phyloP scores from a whole-genome alignment of 2,888 invertebrate genomes.

The Meandrusa payeni region DNA sequence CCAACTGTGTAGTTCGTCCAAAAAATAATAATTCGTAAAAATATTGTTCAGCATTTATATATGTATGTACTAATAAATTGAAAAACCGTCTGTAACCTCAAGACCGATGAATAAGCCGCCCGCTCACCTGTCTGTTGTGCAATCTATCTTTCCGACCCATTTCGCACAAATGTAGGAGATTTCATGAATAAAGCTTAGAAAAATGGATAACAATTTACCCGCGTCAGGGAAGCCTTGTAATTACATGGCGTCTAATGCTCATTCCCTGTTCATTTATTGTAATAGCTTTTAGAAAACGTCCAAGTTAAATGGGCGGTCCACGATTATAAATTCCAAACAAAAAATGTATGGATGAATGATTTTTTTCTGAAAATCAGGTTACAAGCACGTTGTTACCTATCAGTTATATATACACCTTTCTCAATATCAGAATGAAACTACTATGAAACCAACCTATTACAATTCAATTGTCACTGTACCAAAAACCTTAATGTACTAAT shows the following conservation, averaged over 20 bases:
- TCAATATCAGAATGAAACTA: too few species aligned
- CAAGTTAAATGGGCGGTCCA: background rate
- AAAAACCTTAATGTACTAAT: too few species aligned
- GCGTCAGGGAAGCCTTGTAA: conserved; percentile 8
- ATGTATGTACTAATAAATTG: background rate
- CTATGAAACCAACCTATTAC: too few species aligned
- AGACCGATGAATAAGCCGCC: conserved; percentile 13
- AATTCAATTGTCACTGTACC: too few species aligned
- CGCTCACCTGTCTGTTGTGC: conserved; percentile 31
- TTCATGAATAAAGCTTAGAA: conserved; percentile 23
- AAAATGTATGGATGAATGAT: too few species aligned
- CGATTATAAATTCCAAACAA: too few species aligned
- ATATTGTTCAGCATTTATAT: background rate
- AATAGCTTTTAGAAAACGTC: conserved; percentile 10
- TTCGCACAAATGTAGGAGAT: conserved; percentile 40
- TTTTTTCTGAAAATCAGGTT: too few species aligned
- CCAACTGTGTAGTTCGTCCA: too few species aligned
- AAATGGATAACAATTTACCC: conserved; percentile 25
- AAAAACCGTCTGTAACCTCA: background rate
- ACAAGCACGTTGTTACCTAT: too few species aligned
- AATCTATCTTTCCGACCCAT: conserved; percentile 48
- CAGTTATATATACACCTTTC: too few species aligned
- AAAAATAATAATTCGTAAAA: background rate
- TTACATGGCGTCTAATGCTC: conserved; percentile 14
- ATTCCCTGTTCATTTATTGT: conserved; percentile 7